These are phyloP conservation scores for Notechis scutatus DNA, from an alignment of 2,113 vertebrate species.

Conservation along the genomic window DNA sequence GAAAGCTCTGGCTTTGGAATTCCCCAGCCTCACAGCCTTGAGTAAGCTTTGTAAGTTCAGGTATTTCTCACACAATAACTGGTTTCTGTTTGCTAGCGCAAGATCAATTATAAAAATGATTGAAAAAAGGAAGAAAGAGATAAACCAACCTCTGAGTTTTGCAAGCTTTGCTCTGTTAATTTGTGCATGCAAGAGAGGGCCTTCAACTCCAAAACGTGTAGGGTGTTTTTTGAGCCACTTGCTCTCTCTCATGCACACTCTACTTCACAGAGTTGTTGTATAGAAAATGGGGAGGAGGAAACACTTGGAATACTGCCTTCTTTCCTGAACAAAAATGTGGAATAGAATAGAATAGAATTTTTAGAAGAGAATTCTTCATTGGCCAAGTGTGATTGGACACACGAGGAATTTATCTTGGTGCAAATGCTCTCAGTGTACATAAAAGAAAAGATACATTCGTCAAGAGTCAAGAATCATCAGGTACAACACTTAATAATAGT, in stretches of 20 bases:
- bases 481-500: no score
- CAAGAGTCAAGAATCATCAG: no score
- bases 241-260: background rate
- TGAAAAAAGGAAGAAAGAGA: background rate
- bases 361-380: no score
- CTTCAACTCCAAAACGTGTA: background rate
- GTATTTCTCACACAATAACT: background rate
- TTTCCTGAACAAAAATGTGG: background rate
- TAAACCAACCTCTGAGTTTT: background rate
- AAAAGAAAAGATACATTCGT: no score
- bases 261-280: background rate
- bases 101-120: background rate
- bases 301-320: background rate
- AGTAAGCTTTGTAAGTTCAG: background rate
- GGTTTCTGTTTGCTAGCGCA: background rate
- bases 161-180: background rate
- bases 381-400: no score
- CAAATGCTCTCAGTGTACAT: no score
- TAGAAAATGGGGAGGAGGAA: background rate
- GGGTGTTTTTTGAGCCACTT: background rate
- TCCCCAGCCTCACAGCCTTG: constrained; percentile 4
- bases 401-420: no score
- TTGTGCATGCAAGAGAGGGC: background rate
- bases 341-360: background rate
- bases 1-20: constrained; percentile 29